These are phyloP conservation scores for Pelmatolapia mariae DNA, from an alignment of 2,113 vertebrate genomes.

Conservation along the genomic window DNA sequence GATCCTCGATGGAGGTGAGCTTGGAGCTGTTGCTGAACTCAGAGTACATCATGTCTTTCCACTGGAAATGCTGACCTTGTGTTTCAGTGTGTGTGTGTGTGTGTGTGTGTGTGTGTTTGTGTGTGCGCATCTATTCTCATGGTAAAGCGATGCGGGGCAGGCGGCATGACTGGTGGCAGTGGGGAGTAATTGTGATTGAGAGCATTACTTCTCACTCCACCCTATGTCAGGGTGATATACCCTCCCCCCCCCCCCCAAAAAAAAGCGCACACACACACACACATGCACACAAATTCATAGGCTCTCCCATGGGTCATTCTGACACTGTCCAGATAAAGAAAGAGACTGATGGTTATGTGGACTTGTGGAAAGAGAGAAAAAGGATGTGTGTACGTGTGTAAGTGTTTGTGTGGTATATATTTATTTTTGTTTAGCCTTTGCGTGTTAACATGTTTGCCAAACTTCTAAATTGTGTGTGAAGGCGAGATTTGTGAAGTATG, in stretches of 20 bases:
- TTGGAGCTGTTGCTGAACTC: conserved; percentile 7
- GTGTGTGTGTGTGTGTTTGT: background rate
- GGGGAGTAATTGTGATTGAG: conserved; percentile 73
- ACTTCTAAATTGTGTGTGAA: background rate
- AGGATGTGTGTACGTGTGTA: background rate
- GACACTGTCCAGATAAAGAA: conserved; percentile 75
- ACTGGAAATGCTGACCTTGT: conserved; percentile 51
- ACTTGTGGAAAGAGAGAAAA: conserved; percentile 21
- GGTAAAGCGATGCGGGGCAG: conserved; percentile 45
- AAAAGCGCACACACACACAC: background rate
- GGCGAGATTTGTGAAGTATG: background rate
- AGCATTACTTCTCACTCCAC: conserved; percentile 60
- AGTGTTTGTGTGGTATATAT: conserved; percentile 33
- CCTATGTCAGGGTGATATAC: conserved; percentile 39
- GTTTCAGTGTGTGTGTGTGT: conserved; percentile 5
- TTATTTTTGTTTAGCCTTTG: conserved; percentile 48
- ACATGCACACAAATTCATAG: conserved; percentile 8
- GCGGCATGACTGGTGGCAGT: conserved; percentile 54
- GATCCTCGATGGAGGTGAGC: conserved; percentile 52
- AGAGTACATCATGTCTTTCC: conserved; percentile 45
- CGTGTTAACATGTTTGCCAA: conserved; percentile 51
- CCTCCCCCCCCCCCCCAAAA: accelerated
- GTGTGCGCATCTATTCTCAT: background rate
- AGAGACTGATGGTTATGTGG: conserved; percentile 54
- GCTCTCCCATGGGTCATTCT: conserved; percentile 65